phyloP scores from a whole-genome alignment of 1,140 invertebrate species.

The Drosophila tsacasi region DNA sequence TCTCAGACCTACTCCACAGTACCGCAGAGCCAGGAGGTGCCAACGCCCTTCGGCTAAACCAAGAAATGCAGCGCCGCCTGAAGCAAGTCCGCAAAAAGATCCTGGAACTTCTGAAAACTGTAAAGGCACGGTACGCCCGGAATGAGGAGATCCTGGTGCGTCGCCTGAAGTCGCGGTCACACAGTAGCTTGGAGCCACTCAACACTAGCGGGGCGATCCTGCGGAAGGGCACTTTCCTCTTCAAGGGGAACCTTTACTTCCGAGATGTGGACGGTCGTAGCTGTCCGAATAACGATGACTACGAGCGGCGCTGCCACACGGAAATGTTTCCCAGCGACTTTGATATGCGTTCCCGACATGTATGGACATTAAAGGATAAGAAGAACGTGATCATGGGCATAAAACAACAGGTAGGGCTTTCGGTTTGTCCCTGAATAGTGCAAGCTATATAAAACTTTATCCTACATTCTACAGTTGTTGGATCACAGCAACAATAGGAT shows the following conservation, averaged over 20 bases:
- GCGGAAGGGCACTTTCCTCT: constrained; percentile 70
- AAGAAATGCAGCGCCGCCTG: constrained; percentile 57
- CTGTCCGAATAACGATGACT: constrained; percentile 80
- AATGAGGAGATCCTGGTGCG: constrained; percentile 63
- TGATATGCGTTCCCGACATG: constrained; percentile 58
- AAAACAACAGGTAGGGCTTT: constrained; percentile 70
- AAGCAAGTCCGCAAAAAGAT: constrained; percentile 41
- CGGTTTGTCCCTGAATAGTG: too few species aligned
- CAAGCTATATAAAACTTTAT: too few species aligned
- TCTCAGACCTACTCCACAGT: constrained; percentile 26
- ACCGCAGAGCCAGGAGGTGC: constrained; percentile 6
- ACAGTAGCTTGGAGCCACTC: not conserved
- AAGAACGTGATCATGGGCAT: constrained; percentile 69
- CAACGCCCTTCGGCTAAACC: constrained; percentile 56
- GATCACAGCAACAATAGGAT: constrained; percentile 30
- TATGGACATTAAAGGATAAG: constrained; percentile 76
- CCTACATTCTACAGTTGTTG: constrained; percentile 34
- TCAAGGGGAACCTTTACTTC: constrained; percentile 79
- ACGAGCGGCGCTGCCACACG: constrained; percentile 51
- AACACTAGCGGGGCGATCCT: constrained; percentile 52
- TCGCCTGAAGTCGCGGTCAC: constrained; percentile 37
- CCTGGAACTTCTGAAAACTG: constrained; percentile 35
- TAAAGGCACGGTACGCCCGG: constrained; percentile 51
- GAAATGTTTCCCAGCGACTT: constrained; percentile 84
- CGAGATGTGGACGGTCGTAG: constrained; percentile 70